Conservation (phyloP, 2,797 vertebrate genomes). For the Channallabes apus region DNA sequence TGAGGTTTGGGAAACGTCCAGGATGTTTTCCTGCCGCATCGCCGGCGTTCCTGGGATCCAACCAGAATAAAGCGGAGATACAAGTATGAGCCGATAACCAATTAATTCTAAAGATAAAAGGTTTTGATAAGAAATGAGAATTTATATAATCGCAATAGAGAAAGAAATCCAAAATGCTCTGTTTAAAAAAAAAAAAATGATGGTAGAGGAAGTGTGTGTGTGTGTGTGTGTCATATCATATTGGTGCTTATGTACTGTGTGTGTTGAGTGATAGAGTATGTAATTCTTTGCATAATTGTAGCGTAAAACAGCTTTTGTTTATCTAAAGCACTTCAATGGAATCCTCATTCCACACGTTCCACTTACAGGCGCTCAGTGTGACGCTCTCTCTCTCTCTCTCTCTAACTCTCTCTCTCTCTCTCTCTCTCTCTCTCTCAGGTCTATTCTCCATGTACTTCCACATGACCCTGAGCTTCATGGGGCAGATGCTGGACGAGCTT, state of each 20-base stretch:
- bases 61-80: neutral
- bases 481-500: slow-evolving; percentile 92
- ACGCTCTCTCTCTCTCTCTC: neutral
- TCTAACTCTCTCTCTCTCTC: slow-evolving; percentile 9
- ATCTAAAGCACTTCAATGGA: neutral
- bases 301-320: neutral
- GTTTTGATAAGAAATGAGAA: neutral
- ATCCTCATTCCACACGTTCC: neutral
- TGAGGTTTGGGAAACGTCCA: too few relatives aligned
- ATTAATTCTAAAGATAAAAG: neutral
- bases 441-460: slow-evolving; percentile 92
- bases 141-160: neutral
- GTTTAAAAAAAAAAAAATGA: neutral
- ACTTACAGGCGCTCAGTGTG: neutral
- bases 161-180: neutral
- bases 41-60: neutral
- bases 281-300: neutral
- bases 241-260: neutral
- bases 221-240: neutral
- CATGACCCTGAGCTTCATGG: slow-evolving; percentile 92
- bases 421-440: slow-evolving; percentile 67
- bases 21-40: neutral
- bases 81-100: too few relatives aligned
- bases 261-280: neutral
- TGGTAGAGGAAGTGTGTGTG: neutral